phyloP scores from a whole-genome alignment of 64 coral and sea anemone species.

The Hydrozoanthus tunicans region DNA sequence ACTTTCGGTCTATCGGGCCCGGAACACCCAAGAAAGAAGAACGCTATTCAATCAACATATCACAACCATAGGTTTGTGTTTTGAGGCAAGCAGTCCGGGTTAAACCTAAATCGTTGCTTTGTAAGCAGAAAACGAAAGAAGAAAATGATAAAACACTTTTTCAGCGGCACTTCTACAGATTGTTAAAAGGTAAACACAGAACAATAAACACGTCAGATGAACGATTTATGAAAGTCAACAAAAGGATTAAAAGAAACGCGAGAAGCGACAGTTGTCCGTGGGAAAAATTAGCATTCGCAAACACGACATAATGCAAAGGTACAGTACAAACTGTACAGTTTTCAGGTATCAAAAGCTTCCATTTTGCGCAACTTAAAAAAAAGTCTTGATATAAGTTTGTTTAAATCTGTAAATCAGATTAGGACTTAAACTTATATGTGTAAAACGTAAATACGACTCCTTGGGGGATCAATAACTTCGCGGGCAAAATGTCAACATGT shows the following conservation, averaged over 20 bases:
- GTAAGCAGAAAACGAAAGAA: not conserved
- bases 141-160: not conserved
- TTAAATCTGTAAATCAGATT: conserved; percentile 5
- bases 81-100: not conserved
- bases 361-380: not conserved
- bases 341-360: not conserved
- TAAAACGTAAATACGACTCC: too few relatives aligned
- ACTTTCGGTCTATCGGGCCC: too few relatives aligned
- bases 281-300: conserved; percentile 28
- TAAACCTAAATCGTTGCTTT: not conserved
- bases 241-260: conserved; percentile 7
- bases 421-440: not conserved
- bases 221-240: conserved; percentile 53
- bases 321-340: not conserved
- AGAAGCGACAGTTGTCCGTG: conserved; percentile 38
- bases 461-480: not conserved
- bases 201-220: not conserved
- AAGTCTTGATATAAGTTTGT: too few relatives aligned
- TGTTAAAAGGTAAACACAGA: conserved; percentile 11
- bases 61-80: not conserved
- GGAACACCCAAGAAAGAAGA: too few relatives aligned
- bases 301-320: not conserved
- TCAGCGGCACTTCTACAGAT: not conserved
- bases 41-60: not conserved
- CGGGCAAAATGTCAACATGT: not conserved